These are phyloP conservation scores for Lordiphosa fenestrarum DNA, from an alignment of 2,888 invertebrate species.

Conservation along the genomic window DNA sequence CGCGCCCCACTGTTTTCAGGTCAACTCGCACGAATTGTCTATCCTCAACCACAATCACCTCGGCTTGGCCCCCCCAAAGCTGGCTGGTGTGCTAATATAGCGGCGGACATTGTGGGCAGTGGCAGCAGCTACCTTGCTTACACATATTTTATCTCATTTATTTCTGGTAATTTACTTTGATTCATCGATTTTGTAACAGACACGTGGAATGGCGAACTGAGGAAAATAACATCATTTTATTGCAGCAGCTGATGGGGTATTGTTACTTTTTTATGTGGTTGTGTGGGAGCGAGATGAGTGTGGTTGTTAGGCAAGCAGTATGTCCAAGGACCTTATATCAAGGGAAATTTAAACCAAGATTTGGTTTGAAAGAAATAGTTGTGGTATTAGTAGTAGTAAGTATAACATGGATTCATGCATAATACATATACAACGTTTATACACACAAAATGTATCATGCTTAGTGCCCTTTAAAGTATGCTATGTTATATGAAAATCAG, in stretches of 20 bases:
- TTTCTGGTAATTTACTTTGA: slow-evolving; percentile 74
- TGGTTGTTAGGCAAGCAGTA: slow-evolving; percentile 8
- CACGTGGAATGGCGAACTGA: slow-evolving; percentile 23
- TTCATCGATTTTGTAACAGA: slow-evolving; percentile 73
- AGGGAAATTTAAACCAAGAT: too few species aligned
- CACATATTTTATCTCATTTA: slow-evolving; percentile 71
- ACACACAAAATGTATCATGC: too few species aligned
- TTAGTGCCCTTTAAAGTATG: too few species aligned
- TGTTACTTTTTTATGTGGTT: slow-evolving; percentile 25
- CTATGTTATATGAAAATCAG: too few species aligned
- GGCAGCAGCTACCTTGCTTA: slow-evolving; percentile 30
- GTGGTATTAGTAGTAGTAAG: too few species aligned
- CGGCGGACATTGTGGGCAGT: slow-evolving; percentile 20
- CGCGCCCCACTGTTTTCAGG: slow-evolving; percentile 11
- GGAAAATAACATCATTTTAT: slow-evolving; percentile 23
- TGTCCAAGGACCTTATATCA: too few species aligned
- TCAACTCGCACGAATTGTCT: slow-evolving; percentile 5
- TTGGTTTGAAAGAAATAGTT: too few species aligned
- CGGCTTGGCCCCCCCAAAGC: too few species aligned
- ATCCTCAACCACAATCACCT: slow-evolving; percentile 5
- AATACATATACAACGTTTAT: too few species aligned
- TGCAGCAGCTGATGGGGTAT: slow-evolving; percentile 26
- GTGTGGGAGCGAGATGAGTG: background rate
- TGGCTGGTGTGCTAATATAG: slow-evolving; percentile 22
- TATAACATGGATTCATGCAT: too few species aligned